Percentiles rank a stretch among this genome's conserved stretches.
Evolutionary conservation across 1,140 invertebrate species (phyloP).

Genomic region (Leptinotarsa undecemlineata): DNA sequence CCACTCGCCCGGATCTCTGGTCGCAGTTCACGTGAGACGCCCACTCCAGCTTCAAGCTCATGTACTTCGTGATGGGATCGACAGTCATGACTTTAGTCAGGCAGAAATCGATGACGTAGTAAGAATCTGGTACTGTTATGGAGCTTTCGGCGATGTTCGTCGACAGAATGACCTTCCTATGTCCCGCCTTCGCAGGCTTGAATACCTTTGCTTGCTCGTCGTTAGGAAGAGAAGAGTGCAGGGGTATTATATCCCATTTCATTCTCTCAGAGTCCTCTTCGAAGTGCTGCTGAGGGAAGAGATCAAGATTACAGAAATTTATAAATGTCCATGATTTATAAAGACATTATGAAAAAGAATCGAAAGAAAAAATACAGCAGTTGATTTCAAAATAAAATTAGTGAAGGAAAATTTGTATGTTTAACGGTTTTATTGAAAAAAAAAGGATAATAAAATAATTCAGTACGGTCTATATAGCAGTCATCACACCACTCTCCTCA

Average conservation of each 20-base stretch:
- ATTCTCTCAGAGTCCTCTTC: not conserved
- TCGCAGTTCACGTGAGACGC: slow-evolving; percentile 86
- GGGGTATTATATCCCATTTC: slow-evolving; percentile 63
- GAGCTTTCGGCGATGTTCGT: slow-evolving; percentile 98
- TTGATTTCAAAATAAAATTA: too few species aligned
- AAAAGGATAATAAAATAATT: too few species aligned
- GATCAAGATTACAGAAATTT: too few species aligned
- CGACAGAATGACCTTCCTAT: slow-evolving; percentile 86
- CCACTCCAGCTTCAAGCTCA: slow-evolving; percentile 80
- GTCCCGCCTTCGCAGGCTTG: slow-evolving; percentile 57
- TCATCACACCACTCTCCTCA: too few species aligned
- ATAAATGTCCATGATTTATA: too few species aligned
- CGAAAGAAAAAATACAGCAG: too few species aligned
- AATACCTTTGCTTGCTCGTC: slow-evolving; percentile 77
- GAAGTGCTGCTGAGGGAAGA: not conserved
- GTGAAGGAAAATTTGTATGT: too few species aligned
- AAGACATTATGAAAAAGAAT: too few species aligned
- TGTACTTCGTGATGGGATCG: slow-evolving; percentile 78
- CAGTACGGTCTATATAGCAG: too few species aligned
- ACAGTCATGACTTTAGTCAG: slow-evolving; percentile 81
- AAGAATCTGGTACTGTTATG: slow-evolving; percentile 91
- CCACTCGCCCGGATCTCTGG: slow-evolving; percentile 88
- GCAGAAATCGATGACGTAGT: slow-evolving; percentile 96
- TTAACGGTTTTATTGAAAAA: too few species aligned
- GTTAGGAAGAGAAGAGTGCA: slow-evolving; percentile 73